Evolutionary conservation across 2,113 vertebrate genomes (phyloP).

Genomic region (Tympanuchus pallidicinctus): DNA sequence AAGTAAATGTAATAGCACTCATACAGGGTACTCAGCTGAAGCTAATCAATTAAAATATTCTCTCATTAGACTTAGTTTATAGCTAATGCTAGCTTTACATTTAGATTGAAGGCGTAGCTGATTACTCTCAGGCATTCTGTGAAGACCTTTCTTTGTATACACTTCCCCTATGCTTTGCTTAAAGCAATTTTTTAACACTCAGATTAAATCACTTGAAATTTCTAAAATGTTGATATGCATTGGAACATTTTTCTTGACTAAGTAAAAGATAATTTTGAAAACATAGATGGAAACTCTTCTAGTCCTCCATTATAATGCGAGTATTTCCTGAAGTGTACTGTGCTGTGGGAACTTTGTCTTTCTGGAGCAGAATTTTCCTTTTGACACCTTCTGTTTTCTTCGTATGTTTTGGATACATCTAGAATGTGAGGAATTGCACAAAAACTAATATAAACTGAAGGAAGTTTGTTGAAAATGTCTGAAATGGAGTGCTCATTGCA

Average conservation of each 20-base stretch:
- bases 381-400: not conserved
- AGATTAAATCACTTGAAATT: not conserved
- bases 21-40: not conserved
- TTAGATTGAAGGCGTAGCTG: not conserved
- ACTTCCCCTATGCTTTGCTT: not conserved
- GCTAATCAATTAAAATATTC: not conserved
- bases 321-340: not conserved
- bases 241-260: not conserved
- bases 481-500: not conserved
- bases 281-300: not conserved
- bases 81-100: not conserved
- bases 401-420: not conserved
- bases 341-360: not conserved
- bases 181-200: not conserved
- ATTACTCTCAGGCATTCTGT: not conserved
- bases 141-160: not conserved
- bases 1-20: not conserved
- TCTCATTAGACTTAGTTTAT: not conserved
- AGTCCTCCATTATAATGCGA: not conserved
- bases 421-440: not conserved
- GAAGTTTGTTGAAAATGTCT: not conserved
- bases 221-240: not conserved
- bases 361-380: not conserved
- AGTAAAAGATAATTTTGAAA: not conserved
- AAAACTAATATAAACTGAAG: not conserved